Conservation (phyloP, 2,888 invertebrate genomes). For the Cistogaster globosa region DNA sequence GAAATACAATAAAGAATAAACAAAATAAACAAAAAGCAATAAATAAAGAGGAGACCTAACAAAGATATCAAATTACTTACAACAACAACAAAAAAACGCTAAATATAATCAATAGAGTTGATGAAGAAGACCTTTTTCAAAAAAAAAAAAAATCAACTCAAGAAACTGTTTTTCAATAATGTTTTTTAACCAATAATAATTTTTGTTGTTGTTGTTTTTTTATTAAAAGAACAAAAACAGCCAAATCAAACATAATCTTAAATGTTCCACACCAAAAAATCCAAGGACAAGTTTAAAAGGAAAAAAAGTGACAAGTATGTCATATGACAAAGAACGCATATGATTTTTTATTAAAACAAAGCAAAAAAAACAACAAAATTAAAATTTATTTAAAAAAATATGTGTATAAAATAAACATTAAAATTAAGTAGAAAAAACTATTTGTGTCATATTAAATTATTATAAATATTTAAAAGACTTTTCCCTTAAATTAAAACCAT, state of each 20-base stretch:
- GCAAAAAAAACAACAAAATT: neutral
- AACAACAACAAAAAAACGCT: constrained; percentile 31
- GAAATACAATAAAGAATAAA: constrained; percentile 53
- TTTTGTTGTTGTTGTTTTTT: too few relatives aligned
- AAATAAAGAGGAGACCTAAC: constrained; percentile 56
- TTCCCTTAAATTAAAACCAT: constrained; percentile 14
- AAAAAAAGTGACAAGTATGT: constrained; percentile 69
- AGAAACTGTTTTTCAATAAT: constrained; percentile 56
- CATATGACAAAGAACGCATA: constrained; percentile 30
- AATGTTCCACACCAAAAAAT: constrained; percentile 70
- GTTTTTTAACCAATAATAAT: constrained; percentile 52
- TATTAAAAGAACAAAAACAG: constrained; percentile 4
- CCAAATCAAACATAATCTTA: constrained; percentile 50
- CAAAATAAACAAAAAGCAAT: constrained; percentile 49
- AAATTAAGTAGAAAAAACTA: constrained; percentile 71
- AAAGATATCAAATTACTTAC: constrained; percentile 69
- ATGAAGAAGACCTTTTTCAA: constrained; percentile 58
- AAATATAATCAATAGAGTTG: constrained; percentile 64
- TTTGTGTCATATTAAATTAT: constrained; percentile 72
- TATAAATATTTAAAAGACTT: constrained; percentile 50
- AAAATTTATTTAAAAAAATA: constrained; percentile 39
- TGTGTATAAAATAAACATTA: constrained; percentile 44
- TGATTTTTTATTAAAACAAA: constrained; percentile 27
- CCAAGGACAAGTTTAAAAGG: constrained; percentile 67
- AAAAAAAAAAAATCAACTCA: constrained; percentile 3